Percentiles rank a stretch among this genome's conserved stretches.
These are phyloP conservation scores for Dendroctonus ponderosae DNA, from an alignment of 1,140 invertebrate genomes.

Conservation along the genomic window DNA sequence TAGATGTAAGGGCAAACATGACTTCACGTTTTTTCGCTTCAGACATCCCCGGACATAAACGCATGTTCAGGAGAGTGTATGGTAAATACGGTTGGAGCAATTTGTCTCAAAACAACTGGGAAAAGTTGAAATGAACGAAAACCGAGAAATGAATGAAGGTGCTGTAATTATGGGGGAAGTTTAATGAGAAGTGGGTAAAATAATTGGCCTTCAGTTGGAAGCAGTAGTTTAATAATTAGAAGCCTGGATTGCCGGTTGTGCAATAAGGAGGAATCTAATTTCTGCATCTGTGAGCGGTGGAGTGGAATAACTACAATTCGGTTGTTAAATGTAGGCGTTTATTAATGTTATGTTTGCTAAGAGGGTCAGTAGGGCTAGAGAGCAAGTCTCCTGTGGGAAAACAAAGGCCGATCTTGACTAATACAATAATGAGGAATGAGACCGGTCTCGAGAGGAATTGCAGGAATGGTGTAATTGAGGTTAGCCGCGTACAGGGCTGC, in stretches of 20 bases:
- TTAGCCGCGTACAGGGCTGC: conserved; percentile 40
- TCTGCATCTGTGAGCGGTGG: not conserved
- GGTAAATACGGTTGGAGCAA: too few species aligned
- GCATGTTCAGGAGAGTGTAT: too few species aligned
- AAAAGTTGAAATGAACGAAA: too few species aligned
- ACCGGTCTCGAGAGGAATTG: conserved; percentile 40
- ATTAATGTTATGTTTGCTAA: conserved; percentile 11
- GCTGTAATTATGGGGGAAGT: too few species aligned
- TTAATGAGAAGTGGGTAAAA: too few species aligned
- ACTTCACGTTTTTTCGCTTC: too few species aligned
- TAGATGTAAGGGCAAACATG: too few species aligned
- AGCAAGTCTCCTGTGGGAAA: conserved; percentile 26
- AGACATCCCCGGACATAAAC: too few species aligned
- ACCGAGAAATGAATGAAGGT: too few species aligned
- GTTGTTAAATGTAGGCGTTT: conserved; percentile 10
- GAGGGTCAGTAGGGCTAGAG: conserved; percentile 22
- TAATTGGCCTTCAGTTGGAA: not conserved
- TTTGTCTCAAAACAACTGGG: too few species aligned
- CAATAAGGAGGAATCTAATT: not conserved
- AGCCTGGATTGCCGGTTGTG: not conserved
- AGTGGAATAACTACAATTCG: conserved; percentile 6
- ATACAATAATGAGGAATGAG: conserved; percentile 41
- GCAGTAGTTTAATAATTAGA: not conserved
- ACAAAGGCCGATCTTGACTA: conserved; percentile 36
- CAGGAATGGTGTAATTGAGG: conserved; percentile 45